These are phyloP conservation scores for Crax fasciolata DNA, from an alignment of 2,797 vertebrate genomes.

Conservation along the genomic window DNA sequence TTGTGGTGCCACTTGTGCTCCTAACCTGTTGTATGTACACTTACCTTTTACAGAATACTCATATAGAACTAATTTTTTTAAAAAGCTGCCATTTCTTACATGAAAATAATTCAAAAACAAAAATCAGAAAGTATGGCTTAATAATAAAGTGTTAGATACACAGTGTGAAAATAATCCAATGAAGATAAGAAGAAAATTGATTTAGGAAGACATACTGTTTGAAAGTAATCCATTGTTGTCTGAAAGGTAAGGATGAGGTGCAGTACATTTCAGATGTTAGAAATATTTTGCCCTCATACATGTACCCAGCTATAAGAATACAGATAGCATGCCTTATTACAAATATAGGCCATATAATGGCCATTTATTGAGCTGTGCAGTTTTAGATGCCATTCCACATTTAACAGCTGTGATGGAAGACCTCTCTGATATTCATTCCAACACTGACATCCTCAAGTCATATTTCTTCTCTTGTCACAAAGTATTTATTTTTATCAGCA, in stretches of 20 bases:
- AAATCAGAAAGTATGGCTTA: background rate
- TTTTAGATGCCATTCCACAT: constrained; percentile 68
- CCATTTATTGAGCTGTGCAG: constrained; percentile 33
- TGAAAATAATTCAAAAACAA: background rate
- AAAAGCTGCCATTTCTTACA: background rate
- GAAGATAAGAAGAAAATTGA: constrained; percentile 18
- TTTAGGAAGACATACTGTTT: background rate
- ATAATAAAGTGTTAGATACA: background rate
- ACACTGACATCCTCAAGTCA: constrained; percentile 61
- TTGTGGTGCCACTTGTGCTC: rapidly evolving
- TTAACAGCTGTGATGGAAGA: constrained; percentile 65
- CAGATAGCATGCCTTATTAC: background rate
- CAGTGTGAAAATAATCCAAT: background rate
- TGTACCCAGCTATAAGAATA: background rate
- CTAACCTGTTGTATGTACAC: background rate
- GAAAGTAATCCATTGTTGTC: background rate
- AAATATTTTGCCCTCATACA: background rate
- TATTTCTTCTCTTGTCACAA: constrained; percentile 79
- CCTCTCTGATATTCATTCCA: constrained; percentile 64
- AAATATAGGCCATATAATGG: background rate
- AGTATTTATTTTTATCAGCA: constrained; percentile 79
- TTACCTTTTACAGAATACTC: background rate
- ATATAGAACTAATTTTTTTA: background rate
- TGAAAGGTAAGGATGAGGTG: background rate
- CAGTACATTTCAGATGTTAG: background rate